Base-by-base conservation (phyloP, 1,140 invertebrate species). In the Oppia nitens region DNA sequence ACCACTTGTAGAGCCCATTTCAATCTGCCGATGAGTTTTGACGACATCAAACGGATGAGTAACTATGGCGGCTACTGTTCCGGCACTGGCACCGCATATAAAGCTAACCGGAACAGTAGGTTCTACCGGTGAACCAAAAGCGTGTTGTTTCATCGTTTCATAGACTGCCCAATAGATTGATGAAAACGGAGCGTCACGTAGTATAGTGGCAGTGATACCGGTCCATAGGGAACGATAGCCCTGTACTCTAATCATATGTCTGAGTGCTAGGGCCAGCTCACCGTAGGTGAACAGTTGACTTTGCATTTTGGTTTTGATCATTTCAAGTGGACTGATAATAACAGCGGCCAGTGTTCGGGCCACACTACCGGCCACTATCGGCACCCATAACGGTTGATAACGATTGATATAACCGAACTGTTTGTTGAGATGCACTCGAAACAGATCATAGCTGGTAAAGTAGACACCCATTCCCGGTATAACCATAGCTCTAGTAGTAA, bases 11-110 rank as follows among this genome's bases (percentile, higher is more conserved):
- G 91, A 84, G 27, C 93, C 93, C 67, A 98, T 79, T 74, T 95
- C 89, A 67, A 98, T 94, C 77, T 98, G 94, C 66, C 85, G 82
- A 68, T 94, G 85, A 9, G 95, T 98, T 78, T 98, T 98, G 0
- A 97, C 84, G 4, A 98, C 92, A 75, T 98, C 95, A 77, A 98
- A 97, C 25, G 95, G 95, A 60, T 91, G 78, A 1, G 95, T 98
- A 1, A 92, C 62, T 24, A 87, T 75, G 23, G 88, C 88, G 49
- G 93, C 91, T 65, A 93, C 70, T 67, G 81, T 79, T 67, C 92
- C 93, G 62, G 91, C 81, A 57, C 82, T 68, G 47, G 85, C 88
- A 55, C 94, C 94, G 65, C 83, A 81, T 50, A 81, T 64, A 69
- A 98, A 89, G 71, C 84, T 87, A 65, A 87, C 83, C 32, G 75